Evolutionary conservation across 2,113 vertebrate genomes (phyloP), one percentile per base, ranked within the genome.

Genomic region (Oryzias woworae): DNA sequence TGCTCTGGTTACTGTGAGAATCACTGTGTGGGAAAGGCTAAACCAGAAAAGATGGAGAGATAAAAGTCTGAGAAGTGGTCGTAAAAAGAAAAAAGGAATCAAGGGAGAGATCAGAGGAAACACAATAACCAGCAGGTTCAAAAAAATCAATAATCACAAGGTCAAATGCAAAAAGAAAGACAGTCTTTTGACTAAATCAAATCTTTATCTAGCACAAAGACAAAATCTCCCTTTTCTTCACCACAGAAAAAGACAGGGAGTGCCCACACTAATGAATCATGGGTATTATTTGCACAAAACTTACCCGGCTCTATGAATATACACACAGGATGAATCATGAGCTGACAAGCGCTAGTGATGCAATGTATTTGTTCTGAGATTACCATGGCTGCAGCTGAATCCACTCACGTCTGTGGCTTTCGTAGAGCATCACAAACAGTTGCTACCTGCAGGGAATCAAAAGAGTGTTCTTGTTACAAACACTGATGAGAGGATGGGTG

Each of bases 121-220:
- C 59, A 77, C 60, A 65, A 83, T 50, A 43, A 53, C 44, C 3
- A 14, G 57, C 44, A 45, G 66, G 66, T 62, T 58, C 42, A 36
- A 10, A 36, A 71, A 70, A 83, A 91, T 90, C 83, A 88, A 89
- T 90, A 84, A 89, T 80, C 81, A 71, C 88, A 89, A 89, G 82
- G 85, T 89, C 80, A 78, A 53, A 44, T 18, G 41, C 64, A 65
- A 58, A 65, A 43, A 58, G 49, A 78, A 55, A 62, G 59, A 45
- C 45, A 46, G 51, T n/a, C 58, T 61, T 48, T 48, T 47, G 47
- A 51, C 52, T 50, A 43, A 78, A 79, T 70, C 62, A 69, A 31
- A 58, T 57, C 54, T 65, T 82, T 54, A 75, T 82, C 68, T 58
- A 54, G 48, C 36, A 71, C 65, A 71, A 73, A n/a, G 56, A 62